Base-by-base conservation (phyloP, 2,888 invertebrate species). In the Agrotis ipsilon region DNA sequence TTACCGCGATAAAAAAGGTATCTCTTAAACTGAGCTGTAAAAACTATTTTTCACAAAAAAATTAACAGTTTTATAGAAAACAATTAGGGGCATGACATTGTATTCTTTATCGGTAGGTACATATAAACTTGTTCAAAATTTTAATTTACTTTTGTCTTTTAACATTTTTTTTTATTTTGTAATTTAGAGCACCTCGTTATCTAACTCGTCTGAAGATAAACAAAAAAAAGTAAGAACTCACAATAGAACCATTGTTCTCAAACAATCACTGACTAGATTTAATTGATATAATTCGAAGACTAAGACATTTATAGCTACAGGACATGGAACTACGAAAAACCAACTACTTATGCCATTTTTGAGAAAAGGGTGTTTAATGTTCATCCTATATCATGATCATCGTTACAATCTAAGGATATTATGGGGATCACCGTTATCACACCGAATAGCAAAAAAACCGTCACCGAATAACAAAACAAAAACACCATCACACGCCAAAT, bases 281-380 rank as follows among this genome's bases (percentile, higher is more conserved):
- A 19, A n/a, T 61, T 57, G 27, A 51, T 21, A 51, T 51, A 16
- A 62, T 57, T 51, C 24, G 43, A 27, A 27, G 18, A 27, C 76
- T 62, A 19, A 6, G 11, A 62, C 58, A 45, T 55, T n/a, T 55
- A 76, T 70, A 75, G 57, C 48, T 32, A 21, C 54, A 49, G 21
- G 54, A 52, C 74, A 70, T 75, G 69, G 46, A 74, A 16, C 60
- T 51, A 75, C 60, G 75, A 74, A 75, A 75, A 45, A 54, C 59
- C 32, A 18, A 32, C 7, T 45, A n/a, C n/a, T n/a, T n/a, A 16
- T 54, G 13, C 21, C 7, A 32, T 21, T 1, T 51, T 9, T 43
- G 1, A 43, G 51, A 3, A 66, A 43, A 11, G 11, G 46, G 21
- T 21, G 9, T 19, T 11, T 3, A 6, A 6, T 32, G 32, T 32